Conservation (phyloP, 1,140 invertebrate genomes). For the Calosoma granatense region DNA sequence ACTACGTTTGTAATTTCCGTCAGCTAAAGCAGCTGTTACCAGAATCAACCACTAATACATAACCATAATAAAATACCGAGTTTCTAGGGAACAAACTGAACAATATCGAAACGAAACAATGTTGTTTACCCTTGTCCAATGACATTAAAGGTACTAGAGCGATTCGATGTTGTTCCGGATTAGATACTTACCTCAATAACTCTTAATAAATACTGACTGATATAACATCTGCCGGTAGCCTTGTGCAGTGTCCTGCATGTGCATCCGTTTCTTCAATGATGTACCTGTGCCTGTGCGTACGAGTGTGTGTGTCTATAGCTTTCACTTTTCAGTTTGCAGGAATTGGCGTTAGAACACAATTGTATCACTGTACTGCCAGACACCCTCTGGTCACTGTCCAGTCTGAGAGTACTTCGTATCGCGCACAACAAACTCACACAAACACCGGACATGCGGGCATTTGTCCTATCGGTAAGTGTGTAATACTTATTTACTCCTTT, state of each 20-base stretch:
- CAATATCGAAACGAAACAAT: no score
- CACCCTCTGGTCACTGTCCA: conserved; percentile 43
- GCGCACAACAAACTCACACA: conserved; percentile 45
- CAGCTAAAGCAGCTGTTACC: no score
- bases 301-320: background rate
- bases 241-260: background rate
- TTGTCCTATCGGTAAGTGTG: conserved; percentile 30
- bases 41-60: no score
- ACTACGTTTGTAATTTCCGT: no score
- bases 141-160: no score
- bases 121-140: no score
- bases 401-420: conserved; percentile 47
- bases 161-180: no score
- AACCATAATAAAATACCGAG: no score
- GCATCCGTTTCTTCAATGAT: background rate
- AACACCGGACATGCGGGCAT: conserved; percentile 44
- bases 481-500: no score
- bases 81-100: no score
- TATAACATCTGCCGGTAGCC: background rate
- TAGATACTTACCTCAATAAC: no score
- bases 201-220: no score
- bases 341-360: conserved; percentile 60
- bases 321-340: conserved; percentile 44
- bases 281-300: background rate
- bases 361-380: conserved; percentile 49